A percentile compares a stretch with the other conserved stretches of the same genome.
phyloP scores from a whole-genome alignment of 1,140 invertebrate species.

The Zophobas morio region DNA sequence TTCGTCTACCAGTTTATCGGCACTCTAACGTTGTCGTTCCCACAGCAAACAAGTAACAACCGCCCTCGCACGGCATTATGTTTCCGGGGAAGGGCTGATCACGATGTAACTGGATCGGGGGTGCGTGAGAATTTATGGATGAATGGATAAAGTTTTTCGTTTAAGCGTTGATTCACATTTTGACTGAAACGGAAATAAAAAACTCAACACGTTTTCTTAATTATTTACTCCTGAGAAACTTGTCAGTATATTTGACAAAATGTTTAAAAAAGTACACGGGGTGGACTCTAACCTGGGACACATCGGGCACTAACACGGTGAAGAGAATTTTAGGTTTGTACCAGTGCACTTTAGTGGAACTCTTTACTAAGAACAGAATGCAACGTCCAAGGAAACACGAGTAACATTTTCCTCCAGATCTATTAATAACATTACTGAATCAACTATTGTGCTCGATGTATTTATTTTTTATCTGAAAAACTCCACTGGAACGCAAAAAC shows the following conservation, averaged over 20 bases:
- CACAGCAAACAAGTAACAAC: constrained; percentile 26
- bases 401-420: too few species aligned
- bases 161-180: constrained; percentile 30
- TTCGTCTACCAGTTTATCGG: constrained; percentile 20
- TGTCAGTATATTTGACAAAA: neutral
- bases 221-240: too few species aligned
- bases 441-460: too few species aligned
- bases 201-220: constrained; percentile 6
- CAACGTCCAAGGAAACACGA: too few species aligned
- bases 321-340: too few species aligned
- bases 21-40: constrained; percentile 19
- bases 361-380: too few species aligned
- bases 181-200: neutral
- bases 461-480: too few species aligned
- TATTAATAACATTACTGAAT: too few species aligned
- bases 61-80: constrained; percentile 19
- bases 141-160: constrained; percentile 27
- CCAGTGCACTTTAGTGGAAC: too few species aligned
- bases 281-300: too few species aligned
- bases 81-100: constrained; percentile 8
- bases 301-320: too few species aligned
- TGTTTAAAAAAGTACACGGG: neutral
- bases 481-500: too few species aligned
- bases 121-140: constrained; percentile 24
- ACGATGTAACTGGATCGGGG: constrained; percentile 10